Evolutionary conservation across 2,888 invertebrate species (phyloP), one percentile per base, ranked within the genome.

Genomic region (Epirrhoe alternata): DNA sequence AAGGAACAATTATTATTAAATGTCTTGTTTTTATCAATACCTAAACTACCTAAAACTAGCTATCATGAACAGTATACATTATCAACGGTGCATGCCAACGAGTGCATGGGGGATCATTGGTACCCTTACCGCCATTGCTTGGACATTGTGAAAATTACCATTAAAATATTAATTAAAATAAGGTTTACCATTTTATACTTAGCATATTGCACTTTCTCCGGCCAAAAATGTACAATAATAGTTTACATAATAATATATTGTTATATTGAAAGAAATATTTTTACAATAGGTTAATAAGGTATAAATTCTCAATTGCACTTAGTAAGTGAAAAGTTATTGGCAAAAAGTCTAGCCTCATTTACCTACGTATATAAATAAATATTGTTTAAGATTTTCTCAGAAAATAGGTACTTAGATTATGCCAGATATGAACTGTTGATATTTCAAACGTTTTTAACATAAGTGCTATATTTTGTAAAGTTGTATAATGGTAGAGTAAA

Each of bases 81-180:
- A 59, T 64, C 47, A 70, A 68, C 52, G 74, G 92, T 93, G 91
- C 92, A 82, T 81, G 72, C 77, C 81, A 92, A 93, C 92, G 80
- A 90, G 90, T 92, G 92, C 85, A 77, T 80, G 86, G 88, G 88
- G 88, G 87, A 87, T 85, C 84, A 62, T 71, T 70, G 71, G 38
- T 89, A 92, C 89, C 92, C 92, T 91, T 90, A 84, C 83, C 84
- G 88, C 92, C 92, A 88, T 88, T 80, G 60, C 73, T 90, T 91
- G 92, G 92, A 91, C 92, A 92, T 89, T 77, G 92, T 91, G 92
- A 92, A 92, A 92, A 93, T 92, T 92, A 92, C 89, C 92, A 90
- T 85, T 79, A 73, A 74, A 70, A 72, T 64, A 55, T 66, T 52
- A 12, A 10, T 8, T 31, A 12, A 42, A 47, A 47, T 47, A 47